phyloP scores from a whole-genome alignment of 64 coral and sea anemone species.

The Dendrophyllia cribrosa region DNA sequence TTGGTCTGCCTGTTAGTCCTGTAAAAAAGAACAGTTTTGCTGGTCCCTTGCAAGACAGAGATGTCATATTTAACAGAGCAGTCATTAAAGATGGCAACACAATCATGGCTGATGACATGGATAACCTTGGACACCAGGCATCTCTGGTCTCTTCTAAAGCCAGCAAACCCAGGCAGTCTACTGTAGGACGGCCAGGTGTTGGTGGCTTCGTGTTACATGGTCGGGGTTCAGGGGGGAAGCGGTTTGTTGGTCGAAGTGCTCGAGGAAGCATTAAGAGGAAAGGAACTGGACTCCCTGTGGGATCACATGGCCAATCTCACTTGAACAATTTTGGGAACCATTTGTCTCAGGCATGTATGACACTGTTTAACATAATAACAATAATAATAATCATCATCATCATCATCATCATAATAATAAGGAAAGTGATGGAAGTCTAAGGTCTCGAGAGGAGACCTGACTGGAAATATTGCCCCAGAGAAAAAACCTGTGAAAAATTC shows the following conservation, averaged over 20 bases:
- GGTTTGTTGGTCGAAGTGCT: conserved; percentile 77
- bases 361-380: no score
- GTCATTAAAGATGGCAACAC: not conserved
- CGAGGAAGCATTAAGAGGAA: conserved; percentile 55
- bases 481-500: no score
- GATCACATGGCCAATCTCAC: not conserved
- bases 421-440: no score
- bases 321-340: conserved; percentile 12
- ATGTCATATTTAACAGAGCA: conserved; percentile 19
- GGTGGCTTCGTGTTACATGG: conserved; percentile 89
- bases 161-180: conserved; percentile 48
- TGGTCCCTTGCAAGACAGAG: conserved; percentile 14
- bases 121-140: conserved; percentile 1
- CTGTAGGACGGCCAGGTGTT: conserved; percentile 68
- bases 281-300: conserved; percentile 1
- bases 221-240: conserved; percentile 80
- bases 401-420: no score
- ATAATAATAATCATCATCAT: no score
- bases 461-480: no score
- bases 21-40: conserved; percentile 26
- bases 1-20: conserved; percentile 21
- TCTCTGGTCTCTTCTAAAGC: conserved; percentile 2
- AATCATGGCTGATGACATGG: not conserved
- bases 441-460: no score
- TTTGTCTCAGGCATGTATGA: not conserved